These are phyloP conservation scores for Hipposideros larvatus DNA, from an alignment of 2,797 vertebrate species.

Conservation along the genomic window DNA sequence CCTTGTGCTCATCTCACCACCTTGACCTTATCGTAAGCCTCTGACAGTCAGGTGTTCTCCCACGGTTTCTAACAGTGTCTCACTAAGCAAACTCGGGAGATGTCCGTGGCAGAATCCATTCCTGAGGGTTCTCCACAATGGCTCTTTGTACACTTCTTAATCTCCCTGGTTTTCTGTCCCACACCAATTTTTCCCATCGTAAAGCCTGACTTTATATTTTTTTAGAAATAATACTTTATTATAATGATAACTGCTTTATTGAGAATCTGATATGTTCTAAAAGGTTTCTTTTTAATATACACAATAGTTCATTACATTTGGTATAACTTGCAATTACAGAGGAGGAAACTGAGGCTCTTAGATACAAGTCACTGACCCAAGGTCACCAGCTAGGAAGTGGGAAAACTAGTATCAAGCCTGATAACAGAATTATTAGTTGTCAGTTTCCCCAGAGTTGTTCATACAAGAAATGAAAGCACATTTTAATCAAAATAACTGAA, in stretches of 20 bases:
- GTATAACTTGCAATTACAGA: conserved; percentile 4
- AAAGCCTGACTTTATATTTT: background rate
- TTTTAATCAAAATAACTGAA: conserved; percentile 16
- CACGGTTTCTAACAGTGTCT: background rate
- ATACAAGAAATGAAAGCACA: conserved; percentile 7
- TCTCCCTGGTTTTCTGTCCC: background rate
- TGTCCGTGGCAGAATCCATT: background rate
- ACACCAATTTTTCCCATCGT: background rate
- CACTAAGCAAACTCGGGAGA: background rate
- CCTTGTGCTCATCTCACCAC: background rate
- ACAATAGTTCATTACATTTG: background rate
- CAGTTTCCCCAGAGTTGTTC: background rate
- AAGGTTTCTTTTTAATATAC: background rate
- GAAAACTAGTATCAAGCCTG: background rate
- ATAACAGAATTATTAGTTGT: background rate
- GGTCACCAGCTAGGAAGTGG: background rate
- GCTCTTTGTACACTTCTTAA: background rate
- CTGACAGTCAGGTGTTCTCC: background rate
- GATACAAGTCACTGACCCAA: background rate
- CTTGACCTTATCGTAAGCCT: background rate
- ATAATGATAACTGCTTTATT: background rate
- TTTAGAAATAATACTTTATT: background rate
- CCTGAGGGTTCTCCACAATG: background rate
- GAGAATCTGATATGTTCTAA: background rate
- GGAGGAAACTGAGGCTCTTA: background rate